Conservation (phyloP, 2,113 vertebrate species). For the Xyrauchen texanus region DNA sequence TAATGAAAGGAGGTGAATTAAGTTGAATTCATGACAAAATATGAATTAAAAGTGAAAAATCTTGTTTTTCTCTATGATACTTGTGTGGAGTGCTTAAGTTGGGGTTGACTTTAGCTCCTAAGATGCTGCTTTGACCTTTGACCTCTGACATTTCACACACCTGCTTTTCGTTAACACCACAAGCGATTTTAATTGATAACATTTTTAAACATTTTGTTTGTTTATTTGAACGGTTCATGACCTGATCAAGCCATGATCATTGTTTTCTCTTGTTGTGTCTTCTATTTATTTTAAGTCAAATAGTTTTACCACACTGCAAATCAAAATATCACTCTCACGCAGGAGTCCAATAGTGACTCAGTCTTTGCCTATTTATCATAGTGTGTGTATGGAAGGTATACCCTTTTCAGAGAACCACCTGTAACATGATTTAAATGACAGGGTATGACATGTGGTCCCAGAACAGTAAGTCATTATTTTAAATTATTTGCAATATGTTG, state of each 20-base stretch:
- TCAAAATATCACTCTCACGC: neutral
- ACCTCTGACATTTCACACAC: conserved; percentile 17
- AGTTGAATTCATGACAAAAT: too few relatives aligned
- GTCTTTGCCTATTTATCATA: conserved; percentile 18
- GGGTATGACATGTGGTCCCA: conserved; percentile 13
- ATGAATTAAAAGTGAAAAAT: too few relatives aligned
- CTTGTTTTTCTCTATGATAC: neutral
- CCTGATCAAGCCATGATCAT: neutral
- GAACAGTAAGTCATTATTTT: conserved; percentile 17
- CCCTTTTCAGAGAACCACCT: conserved; percentile 11
- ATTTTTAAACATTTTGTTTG: neutral
- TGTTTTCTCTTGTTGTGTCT: conserved; percentile 16
- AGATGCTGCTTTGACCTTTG: conserved; percentile 16
- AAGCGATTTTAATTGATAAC: neutral
- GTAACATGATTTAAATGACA: conserved; percentile 52
- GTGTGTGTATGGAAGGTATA: conserved; percentile 20
- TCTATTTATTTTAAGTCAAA: neutral
- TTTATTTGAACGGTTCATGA: conserved; percentile 9
- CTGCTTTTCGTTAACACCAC: conserved; percentile 30
- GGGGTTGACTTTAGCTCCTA: conserved; percentile 26
- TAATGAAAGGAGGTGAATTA: too few relatives aligned
- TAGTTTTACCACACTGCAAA: conserved; percentile 13
- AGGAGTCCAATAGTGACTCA: conserved; percentile 4
- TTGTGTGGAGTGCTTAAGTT: neutral
- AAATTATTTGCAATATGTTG: conserved; percentile 2